These are phyloP conservation scores for Macrophya annulata DNA, from an alignment of 2,888 invertebrate species.

Conservation along the genomic window DNA sequence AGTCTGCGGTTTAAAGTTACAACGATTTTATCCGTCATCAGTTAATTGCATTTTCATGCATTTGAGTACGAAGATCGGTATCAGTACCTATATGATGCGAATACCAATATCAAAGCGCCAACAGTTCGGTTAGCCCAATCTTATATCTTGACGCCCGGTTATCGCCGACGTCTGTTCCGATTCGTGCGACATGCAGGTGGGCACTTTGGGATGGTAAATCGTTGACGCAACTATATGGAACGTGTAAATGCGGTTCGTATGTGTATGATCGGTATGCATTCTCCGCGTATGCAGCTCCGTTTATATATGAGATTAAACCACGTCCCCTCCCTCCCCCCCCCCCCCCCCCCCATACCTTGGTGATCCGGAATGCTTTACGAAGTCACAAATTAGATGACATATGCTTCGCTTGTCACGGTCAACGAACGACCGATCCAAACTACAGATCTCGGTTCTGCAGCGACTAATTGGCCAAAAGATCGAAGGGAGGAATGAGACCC, in stretches of 20 bases:
- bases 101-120: constrained; percentile 20
- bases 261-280: neutral
- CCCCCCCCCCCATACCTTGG: neutral
- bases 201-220: constrained; percentile 17
- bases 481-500: constrained; percentile 4
- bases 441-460: constrained; percentile 1
- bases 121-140: constrained; percentile 29
- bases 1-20: constrained; percentile 26
- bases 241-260: constrained; percentile 5
- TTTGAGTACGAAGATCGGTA: constrained; percentile 25
- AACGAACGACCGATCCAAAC: constrained; percentile 18
- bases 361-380: constrained; percentile 23
- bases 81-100: constrained; percentile 18
- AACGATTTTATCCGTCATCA: constrained; percentile 8
- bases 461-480: constrained; percentile 37
- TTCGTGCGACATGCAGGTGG: constrained; percentile 19
- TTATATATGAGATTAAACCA: neutral
- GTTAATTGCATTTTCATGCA: constrained; percentile 41
- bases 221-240: neutral
- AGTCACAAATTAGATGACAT: constrained; percentile 31
- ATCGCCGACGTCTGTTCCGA: constrained; percentile 39
- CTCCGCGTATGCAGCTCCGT: neutral
- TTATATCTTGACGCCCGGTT: constrained; percentile 13
- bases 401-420: constrained; percentile 14
- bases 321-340: too few species aligned